Evolutionary conservation across 2,888 invertebrate species (phyloP).

Genomic region (Leptopilina syphax): DNA sequence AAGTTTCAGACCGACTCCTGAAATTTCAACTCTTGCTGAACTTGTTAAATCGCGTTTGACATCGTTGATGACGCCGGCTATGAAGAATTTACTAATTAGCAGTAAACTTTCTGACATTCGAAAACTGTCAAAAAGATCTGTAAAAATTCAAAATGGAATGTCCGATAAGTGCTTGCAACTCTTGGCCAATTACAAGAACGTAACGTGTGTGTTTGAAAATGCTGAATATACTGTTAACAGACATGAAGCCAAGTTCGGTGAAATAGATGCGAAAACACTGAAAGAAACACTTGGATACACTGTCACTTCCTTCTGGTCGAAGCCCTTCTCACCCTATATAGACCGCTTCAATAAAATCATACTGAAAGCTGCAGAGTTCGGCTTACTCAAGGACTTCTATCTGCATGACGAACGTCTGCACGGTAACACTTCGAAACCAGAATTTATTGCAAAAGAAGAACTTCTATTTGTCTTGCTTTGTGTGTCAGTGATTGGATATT

Average conservation of each 20-base stretch:
- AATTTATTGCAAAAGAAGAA: neutral
- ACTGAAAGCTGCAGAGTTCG: neutral
- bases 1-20: too few relatives aligned
- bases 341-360: neutral
- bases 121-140: too few relatives aligned
- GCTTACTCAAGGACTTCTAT: neutral
- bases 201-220: too few relatives aligned
- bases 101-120: too few relatives aligned
- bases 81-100: too few relatives aligned
- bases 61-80: too few relatives aligned
- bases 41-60: too few relatives aligned
- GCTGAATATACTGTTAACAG: neutral
- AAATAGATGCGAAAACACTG: neutral
- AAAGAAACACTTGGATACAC: neutral
- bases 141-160: too few relatives aligned
- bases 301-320: neutral
- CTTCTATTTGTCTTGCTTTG: neutral
- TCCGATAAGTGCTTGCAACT: too few relatives aligned
- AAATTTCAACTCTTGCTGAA: too few relatives aligned
- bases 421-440: neutral
- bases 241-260: neutral
- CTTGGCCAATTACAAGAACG: too few relatives aligned
- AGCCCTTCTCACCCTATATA: neutral
- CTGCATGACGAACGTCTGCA: neutral
- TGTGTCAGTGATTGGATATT: neutral